A percentile compares a stretch with the other conserved stretches of the same genome.
Conservation (phyloP, 1,140 invertebrate species). For the Caenorhabditis briggsae region DNA sequence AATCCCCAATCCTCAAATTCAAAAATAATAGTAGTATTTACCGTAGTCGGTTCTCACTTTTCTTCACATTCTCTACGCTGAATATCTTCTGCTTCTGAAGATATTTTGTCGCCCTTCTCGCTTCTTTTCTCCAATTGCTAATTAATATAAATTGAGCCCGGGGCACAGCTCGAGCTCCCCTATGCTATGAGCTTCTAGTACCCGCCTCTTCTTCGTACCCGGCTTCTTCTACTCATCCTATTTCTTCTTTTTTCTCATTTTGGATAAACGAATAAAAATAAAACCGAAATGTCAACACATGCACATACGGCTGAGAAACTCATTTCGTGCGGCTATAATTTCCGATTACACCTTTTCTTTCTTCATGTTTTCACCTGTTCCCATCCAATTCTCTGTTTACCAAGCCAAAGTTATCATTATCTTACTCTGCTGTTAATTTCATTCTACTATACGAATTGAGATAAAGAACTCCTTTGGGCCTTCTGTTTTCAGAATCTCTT, state of each 20-base stretch:
- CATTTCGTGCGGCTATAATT: not conserved
- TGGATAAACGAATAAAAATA: not conserved
- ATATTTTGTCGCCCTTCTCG: not conserved
- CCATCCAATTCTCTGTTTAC: not conserved
- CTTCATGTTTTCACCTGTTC: constrained; percentile 14
- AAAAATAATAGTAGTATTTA: constrained; percentile 23
- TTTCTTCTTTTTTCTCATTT: constrained; percentile 10
- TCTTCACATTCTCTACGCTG: not conserved
- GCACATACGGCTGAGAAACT: not conserved
- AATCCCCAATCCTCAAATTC: not conserved
- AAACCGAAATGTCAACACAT: constrained; percentile 34
- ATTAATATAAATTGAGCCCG: constrained; percentile 55
- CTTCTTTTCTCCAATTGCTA: constrained; percentile 18
- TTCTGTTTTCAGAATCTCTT: too few species aligned
- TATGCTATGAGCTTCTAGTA: not conserved
- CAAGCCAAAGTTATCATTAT: constrained; percentile 17
- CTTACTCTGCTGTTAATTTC: not conserved
- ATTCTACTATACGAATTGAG: not conserved
- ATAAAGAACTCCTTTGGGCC: not conserved
- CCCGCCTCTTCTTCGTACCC: not conserved
- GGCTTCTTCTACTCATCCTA: not conserved
- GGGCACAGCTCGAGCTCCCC: not conserved
- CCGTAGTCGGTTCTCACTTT: constrained; percentile 10
- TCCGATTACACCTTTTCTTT: not conserved
- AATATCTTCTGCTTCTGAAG: not conserved